These are phyloP conservation scores for Ganaspis sp. DNA, from an alignment of 1,140 invertebrate species.

Conservation along the genomic window DNA sequence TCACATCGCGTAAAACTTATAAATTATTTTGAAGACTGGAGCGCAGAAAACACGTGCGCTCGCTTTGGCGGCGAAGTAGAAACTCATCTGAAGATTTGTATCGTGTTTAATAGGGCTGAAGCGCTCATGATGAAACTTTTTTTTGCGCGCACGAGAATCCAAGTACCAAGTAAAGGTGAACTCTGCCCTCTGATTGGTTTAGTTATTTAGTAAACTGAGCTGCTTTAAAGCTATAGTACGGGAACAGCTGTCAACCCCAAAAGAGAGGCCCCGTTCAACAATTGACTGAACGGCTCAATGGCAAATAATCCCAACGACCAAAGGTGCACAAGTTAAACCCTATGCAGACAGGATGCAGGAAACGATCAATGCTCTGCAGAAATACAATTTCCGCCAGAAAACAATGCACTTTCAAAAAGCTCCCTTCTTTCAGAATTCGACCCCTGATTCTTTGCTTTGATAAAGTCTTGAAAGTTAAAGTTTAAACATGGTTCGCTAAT, in stretches of 20 bases:
- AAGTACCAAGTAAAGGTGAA: conserved; percentile 18
- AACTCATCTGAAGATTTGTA: conserved; percentile 13
- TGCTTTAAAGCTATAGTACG: background rate
- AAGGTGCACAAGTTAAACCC: conserved; percentile 12
- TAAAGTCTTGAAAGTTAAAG: background rate
- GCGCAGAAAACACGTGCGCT: background rate
- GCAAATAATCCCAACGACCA: conserved; percentile 28
- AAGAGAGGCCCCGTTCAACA: background rate
- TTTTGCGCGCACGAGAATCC: background rate
- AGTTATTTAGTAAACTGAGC: conserved; percentile 13
- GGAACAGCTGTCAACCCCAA: conserved; percentile 20
- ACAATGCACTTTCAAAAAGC: background rate
- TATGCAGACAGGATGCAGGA: conserved; percentile 11
- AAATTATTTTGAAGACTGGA: background rate
- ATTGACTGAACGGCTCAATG: conserved; percentile 19
- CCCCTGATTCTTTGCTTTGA: conserved; percentile 16
- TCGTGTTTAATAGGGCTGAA: background rate
- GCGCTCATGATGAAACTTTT: background rate
- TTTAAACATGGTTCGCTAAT: no score
- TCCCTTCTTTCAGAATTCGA: background rate
- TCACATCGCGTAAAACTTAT: background rate
- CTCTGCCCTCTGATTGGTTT: conserved; percentile 1
- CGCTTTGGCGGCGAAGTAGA: background rate
- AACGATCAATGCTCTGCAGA: background rate
- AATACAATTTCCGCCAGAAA: conserved; percentile 28